Evolutionary conservation across 2,113 vertebrate species (phyloP), one percentile per base, ranked within the genome.

Genomic region (Istiophorus platypterus): DNA sequence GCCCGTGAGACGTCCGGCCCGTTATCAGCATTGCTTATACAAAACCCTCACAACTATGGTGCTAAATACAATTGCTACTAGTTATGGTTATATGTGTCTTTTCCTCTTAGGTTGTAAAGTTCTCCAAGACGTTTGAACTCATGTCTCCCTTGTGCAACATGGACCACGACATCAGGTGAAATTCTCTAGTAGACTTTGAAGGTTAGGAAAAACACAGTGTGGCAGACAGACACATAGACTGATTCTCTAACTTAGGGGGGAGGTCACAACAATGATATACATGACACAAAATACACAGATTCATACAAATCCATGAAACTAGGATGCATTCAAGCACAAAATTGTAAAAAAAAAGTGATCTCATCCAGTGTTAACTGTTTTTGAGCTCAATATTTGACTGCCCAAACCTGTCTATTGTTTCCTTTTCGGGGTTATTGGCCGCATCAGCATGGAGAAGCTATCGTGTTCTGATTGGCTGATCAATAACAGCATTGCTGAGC

Each of bases 401-500:
- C 63, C 24, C 1, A 2, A 27, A 29, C 47, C 26, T 88, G 57
- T 78, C 29, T 64, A 9, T 72, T 85, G 42, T 85, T 73, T 80
- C 74, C 49, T 87, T 31, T 88, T 82, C 91, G 56, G 31, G 86
- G 49, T 85, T 85, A 84, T 51, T 93, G 84, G 58, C 61, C 57
- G 80, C 82, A 82, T 89, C 85, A 96, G 95, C 94, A 93, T 95
- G 93, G 95, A 96, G 92, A 96, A 96, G 84, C 90, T 95, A 22
- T 95, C 95, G 7, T 95, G 95, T 49, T 96, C 95, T 22, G 95
- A 95, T 83, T 96, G 95, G 95, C 85, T 96, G 77, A 96, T 96
- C 88, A 96, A 96, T 94, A 96, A 96, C 91, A 96, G 95, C 82
- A 96, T 96, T 74, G 95, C 95, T 85, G 95, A 96, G 90, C 85